Base-by-base conservation (phyloP, 1,140 invertebrate genomes). In the Drosophila miranda region DNA sequence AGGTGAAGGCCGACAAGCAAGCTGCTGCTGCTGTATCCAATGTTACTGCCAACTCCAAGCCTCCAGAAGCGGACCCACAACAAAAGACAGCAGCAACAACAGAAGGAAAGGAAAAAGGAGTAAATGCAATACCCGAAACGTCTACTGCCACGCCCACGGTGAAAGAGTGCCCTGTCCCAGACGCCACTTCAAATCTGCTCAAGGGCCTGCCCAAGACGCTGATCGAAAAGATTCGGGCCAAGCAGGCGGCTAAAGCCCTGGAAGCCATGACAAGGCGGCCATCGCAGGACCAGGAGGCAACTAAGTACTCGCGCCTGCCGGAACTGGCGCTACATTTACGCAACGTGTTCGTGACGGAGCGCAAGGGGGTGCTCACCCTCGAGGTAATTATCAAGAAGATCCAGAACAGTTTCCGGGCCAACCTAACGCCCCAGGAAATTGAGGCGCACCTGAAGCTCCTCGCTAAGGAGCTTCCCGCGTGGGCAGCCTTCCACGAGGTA, bases 221-320 rank as follows among this genome's bases (percentile, higher is more conserved):
- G 21, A 91, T 98, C 1, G 96, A 98, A 78, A 97, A 96, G 92
- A 96, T 98, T 23, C 94, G 97, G 76, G 96, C 96, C 16, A 96
- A 95, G 89, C 97, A 98, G 92, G 96, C 97, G 16, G 96, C 96
- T 1, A 97, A 96, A 88, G 94, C 95, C 3, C 90, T 97, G 44
- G 94, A 95, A 82, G 93, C 94, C 4, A 96, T 98, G 95, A 98
- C 96, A 1, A 92, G 96, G 66, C 94, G 95, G 34, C 94, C 94
- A 3, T 93, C 93, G n/a, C 94, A 95, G 80, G 95, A 96, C 48
- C 95, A 95, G 86, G 94, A 96, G 77, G 93, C 94, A 8, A 91
- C 93, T 28, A 93, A 95, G 82, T 94, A 98, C 77, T 93, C 93
- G 7, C 92, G 95, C 38, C 91, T 98, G 50, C 97, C 97, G 1